A percentile compares a stretch with the other conserved stretches of the same genome.
These are phyloP conservation scores for Plumapathes pennacea DNA, from an alignment of 92 coral and sea anemone species.

Conservation along the genomic window DNA sequence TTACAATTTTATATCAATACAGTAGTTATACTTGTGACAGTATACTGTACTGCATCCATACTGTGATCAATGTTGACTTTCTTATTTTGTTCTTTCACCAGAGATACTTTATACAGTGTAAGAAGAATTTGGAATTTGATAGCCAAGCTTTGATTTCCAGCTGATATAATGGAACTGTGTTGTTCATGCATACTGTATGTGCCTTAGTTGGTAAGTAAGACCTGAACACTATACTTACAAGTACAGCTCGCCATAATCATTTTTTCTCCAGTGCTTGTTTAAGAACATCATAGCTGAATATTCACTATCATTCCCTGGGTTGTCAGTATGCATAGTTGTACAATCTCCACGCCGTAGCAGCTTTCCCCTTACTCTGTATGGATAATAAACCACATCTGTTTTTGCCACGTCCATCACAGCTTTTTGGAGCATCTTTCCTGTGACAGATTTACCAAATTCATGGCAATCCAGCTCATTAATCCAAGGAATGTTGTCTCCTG, in stretches of 20 bases:
- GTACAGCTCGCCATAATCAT: conserved; percentile 95
- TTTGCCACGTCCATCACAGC: conserved; percentile 78
- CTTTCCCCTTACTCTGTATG: conserved; percentile 74
- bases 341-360: conserved; percentile 88
- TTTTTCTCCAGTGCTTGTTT: conserved; percentile 74
- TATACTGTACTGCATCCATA: no score
- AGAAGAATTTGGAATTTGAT: no score
- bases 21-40: no score
- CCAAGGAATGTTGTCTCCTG: conserved; percentile 87
- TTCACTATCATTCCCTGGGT: conserved; percentile 70
- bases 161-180: no score
- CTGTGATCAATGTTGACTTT: no score
- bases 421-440: conserved; percentile 69
- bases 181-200: no score
- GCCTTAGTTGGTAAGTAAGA: no score
- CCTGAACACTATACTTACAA: conserved; percentile 91
- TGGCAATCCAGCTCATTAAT: conserved; percentile 65
- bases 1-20: no score
- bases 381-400: conserved; percentile 63
- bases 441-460: conserved; percentile 57
- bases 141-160: no score
- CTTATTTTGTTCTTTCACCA: no score
- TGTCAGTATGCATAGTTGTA: conserved; percentile 70
- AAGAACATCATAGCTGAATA: conserved; percentile 74
- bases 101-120: no score